Evolutionary conservation across 2,797 vertebrate species (phyloP), one percentile per base, ranked within the genome.

Genomic region (Thripadectes ignobilis): DNA sequence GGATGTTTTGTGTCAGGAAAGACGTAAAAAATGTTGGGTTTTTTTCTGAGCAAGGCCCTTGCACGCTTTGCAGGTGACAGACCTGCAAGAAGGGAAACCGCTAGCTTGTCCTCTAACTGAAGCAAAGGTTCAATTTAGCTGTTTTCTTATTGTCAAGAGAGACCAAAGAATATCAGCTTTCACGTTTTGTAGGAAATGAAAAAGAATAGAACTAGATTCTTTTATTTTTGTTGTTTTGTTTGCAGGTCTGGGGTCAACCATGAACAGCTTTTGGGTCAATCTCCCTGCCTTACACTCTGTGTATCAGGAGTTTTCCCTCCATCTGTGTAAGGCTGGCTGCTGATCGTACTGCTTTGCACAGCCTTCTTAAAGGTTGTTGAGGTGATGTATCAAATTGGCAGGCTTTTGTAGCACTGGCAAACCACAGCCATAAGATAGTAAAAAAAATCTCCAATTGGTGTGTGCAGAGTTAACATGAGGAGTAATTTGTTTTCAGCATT

Each of bases 121-220:
- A 95, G 85, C 18, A 15, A 86, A 88, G 73, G 79, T 97, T 97
- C 94, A 89, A 79, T 96, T 89, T 96, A 88, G 91, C 79, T 83
- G 43, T 75, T 95, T 96, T 89, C 54, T 94, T 95, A 69, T 78
- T 86, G 93, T 52, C 39, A 3, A 80, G 92, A 91, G 78, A 95
- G 63, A 74, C 61, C 73, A 82, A 92, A 95, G 82, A 71, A 92
- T 95, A 96, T 88, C 89, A 95, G 82, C 78, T 96, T 96, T 95
- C 57, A 34, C 95, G 78, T 97, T 97, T 85, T 93, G 45, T 85
- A 92, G 91, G 91, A 97, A 97, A 97, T 95, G 63, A 97, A 97
- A 97, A 97, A 91, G 52, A 96, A 96, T 79, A 95, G 82, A 97
- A 92, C 27, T 79, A 89, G 83, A 95, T 96, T 97, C 80, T 89